A percentile compares a stretch with the other conserved stretches of the same genome.
phyloP scores from a whole-genome alignment of 2,888 invertebrate genomes.

The Acleris holmiana region DNA sequence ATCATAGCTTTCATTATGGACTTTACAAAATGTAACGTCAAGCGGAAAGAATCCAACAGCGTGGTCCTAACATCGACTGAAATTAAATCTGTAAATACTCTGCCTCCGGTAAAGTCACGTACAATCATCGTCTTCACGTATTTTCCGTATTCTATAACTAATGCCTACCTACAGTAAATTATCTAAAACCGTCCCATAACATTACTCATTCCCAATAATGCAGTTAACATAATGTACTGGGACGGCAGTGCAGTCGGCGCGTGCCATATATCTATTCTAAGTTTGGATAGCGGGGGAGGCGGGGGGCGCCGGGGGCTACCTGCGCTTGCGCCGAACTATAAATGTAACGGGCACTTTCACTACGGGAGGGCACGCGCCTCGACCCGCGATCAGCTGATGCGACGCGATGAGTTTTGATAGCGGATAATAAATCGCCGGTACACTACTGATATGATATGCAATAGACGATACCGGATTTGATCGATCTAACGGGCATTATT shows the following conservation, averaged over 20 bases:
- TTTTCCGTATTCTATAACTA: constrained; percentile 18
- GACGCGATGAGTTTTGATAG: constrained; percentile 49
- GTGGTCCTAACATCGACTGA: neutral
- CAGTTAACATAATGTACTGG: constrained; percentile 55
- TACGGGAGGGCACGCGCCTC: constrained; percentile 45
- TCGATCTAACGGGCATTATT: neutral
- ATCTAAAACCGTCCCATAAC: constrained; percentile 45
- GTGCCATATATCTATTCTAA: constrained; percentile 47
- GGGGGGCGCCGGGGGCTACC: constrained; percentile 53
- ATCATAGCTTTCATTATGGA: no score
- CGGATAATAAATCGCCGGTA: constrained; percentile 40
- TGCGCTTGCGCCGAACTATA: constrained; percentile 58
- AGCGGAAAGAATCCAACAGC: neutral
- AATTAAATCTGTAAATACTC: neutral
- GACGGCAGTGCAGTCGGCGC: constrained; percentile 50
- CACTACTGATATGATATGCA: no score
- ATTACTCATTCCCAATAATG: constrained; percentile 54
- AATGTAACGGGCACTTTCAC: constrained; percentile 65
- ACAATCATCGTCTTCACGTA: neutral
- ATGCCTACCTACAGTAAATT: constrained; percentile 3
- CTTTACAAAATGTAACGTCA: no score
- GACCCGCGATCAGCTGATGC: constrained; percentile 67
- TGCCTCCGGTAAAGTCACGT: constrained; percentile 19
- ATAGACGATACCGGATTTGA: constrained; percentile 4
- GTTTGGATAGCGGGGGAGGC: constrained; percentile 51